These are phyloP conservation scores for Monopterus albus DNA, from an alignment of 2,113 vertebrate species.

Conservation along the genomic window DNA sequence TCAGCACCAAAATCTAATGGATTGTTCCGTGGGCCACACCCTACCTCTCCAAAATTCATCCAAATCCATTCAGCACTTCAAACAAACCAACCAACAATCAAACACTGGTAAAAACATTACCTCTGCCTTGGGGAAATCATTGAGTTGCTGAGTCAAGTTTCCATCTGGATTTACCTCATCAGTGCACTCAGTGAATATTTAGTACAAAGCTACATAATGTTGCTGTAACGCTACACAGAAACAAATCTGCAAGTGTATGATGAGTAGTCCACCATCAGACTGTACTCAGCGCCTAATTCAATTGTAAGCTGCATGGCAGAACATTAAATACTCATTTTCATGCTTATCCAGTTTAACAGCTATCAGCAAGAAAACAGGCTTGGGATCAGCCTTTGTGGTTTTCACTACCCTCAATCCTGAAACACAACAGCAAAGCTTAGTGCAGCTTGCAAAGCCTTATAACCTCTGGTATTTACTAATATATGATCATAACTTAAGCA, in stretches of 20 bases:
- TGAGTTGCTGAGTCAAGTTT: neutral
- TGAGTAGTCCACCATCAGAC: neutral
- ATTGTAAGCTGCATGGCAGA: constrained; percentile 25
- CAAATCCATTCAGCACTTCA: too few species aligned
- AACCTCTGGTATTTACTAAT: neutral
- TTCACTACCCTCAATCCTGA: constrained; percentile 5
- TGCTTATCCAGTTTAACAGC: constrained; percentile 38
- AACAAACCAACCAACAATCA: too few species aligned
- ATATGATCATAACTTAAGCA: neutral
- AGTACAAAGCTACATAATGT: neutral
- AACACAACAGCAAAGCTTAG: neutral
- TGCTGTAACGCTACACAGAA: neutral
- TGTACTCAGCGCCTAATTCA: constrained; percentile 23
- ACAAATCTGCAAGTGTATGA: neutral
- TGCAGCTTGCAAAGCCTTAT: neutral
- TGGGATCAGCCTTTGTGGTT: too few species aligned
- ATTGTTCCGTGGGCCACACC: too few species aligned
- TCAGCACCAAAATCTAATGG: too few species aligned
- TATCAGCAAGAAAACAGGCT: neutral
- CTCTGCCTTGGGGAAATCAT: neutral
- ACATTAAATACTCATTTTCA: constrained; percentile 50
- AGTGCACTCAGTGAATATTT: neutral
- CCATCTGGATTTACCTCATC: constrained; percentile 12
- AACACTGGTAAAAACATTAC: too few species aligned
- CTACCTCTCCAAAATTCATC: too few species aligned